Evolutionary conservation across 1,140 invertebrate genomes (phyloP), one percentile per base, ranked within the genome.

Genomic region (Drosophila lacertosa): DNA sequence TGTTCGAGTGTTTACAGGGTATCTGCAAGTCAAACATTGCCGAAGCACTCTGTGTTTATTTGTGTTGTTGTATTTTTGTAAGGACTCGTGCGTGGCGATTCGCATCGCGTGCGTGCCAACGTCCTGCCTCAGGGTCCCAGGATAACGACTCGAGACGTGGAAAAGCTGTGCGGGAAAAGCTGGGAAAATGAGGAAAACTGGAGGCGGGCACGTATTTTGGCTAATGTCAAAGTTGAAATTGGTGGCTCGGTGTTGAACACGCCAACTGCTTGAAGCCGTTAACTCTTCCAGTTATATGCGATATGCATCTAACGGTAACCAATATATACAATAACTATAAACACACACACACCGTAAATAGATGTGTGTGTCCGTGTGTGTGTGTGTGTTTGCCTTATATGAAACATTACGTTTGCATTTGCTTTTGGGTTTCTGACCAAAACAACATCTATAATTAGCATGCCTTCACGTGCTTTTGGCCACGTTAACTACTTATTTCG

Each of bases 141-240:
- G 40, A 48, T 63, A 40, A 39, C 33, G 62, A 37, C 42, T 10
- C n/a, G n/a, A n/a, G n/a, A n/a, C n/a, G n/a, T n/a, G n/a, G n/a
- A n/a, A n/a, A n/a, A n/a, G n/a, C n/a, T n/a, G n/a, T n/a, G n/a
- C n/a, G n/a, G n/a, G n/a, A n/a, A n/a, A n/a, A n/a, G n/a, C n/a
- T n/a, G n/a, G n/a, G n/a, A n/a, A n/a, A n/a, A n/a, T n/a, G n/a
- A n/a, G n/a, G n/a, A n/a, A n/a, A n/a, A n/a, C n/a, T n/a, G 7
- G 11, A n/a, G 7, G 13, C 11, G 16, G 26, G 15, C 15, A 6
- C 16, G 39, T 18, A 48, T 70, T 57, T 10, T 13, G 45, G 39
- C n/a, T 65, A 71, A 71, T 66, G 68, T 59, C 68, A 71, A 58
- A 71, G 68, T 71, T 66, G 29, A 39, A 66, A 71, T 57, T 45